Conservation (phyloP, 2,113 vertebrate species). For the Egretta garzetta region DNA sequence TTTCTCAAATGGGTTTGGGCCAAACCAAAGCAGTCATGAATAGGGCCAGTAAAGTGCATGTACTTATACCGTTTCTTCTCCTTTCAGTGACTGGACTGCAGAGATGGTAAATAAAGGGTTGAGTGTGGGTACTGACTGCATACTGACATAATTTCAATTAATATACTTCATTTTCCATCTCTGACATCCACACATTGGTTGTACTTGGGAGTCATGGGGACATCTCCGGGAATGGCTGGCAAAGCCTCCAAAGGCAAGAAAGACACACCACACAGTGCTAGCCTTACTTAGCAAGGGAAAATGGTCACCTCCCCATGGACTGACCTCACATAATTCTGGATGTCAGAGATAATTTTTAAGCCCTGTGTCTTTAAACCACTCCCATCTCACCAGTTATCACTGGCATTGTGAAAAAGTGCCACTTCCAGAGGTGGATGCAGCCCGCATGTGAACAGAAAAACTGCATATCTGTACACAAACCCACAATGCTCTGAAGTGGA, state of each 20-base stretch:
- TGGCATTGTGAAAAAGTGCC: not conserved
- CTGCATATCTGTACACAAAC: not conserved
- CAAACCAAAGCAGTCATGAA: not conserved
- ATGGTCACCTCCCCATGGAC: not conserved
- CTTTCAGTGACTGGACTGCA: not conserved
- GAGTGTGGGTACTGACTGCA: not conserved
- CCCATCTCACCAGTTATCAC: not conserved
- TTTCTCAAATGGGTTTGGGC: not conserved
- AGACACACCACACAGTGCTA: not conserved
- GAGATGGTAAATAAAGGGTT: not conserved
- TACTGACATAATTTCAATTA: not conserved
- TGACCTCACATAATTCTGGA: not conserved
- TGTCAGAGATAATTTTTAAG: not conserved
- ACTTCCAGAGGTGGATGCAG: not conserved
- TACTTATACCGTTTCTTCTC: not conserved
- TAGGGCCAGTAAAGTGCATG: not conserved
- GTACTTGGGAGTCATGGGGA: not conserved
- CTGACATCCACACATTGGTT: not conserved
- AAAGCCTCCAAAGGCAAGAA: not conserved
- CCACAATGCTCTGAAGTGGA: not conserved
- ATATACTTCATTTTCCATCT: not conserved
- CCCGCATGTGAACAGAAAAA: not conserved
- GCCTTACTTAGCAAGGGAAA: not conserved
- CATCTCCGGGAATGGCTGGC: not conserved
- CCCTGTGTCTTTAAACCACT: not conserved